Conservation (phyloP, 2,888 invertebrate species). For the Rosalia funebris region DNA sequence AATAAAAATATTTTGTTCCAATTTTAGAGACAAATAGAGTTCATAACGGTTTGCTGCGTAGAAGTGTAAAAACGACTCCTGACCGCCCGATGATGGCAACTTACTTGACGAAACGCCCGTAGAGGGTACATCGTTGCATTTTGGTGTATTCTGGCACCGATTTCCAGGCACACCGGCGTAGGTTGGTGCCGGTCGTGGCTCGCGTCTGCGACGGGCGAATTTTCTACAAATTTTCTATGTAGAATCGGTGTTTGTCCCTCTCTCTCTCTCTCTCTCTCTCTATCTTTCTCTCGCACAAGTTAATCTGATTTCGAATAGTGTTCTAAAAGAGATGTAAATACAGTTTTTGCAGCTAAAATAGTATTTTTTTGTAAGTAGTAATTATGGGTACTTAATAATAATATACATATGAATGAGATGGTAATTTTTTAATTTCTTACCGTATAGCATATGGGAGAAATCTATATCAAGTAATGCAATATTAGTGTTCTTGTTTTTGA, state of each 20-base stretch:
- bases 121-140: too few relatives aligned
- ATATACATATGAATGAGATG: conserved; percentile 51
- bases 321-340: conserved; percentile 49
- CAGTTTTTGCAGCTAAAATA: conserved; percentile 55
- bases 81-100: too few relatives aligned
- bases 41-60: too few relatives aligned
- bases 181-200: too few relatives aligned
- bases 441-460: conserved; percentile 39
- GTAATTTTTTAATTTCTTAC: conserved; percentile 48
- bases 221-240: conserved; percentile 45
- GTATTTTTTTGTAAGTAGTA: conserved; percentile 55
- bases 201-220: conserved; percentile 16
- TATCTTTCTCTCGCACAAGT: conserved; percentile 56
- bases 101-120: too few relatives aligned
- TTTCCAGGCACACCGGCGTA: too few relatives aligned
- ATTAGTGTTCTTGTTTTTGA: conserved; percentile 42
- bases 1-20: too few relatives aligned
- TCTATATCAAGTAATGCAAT: conserved; percentile 55
- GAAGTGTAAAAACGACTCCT: too few relatives aligned
- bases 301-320: conserved; percentile 41
- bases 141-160: too few relatives aligned
- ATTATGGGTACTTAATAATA: conserved; percentile 54
- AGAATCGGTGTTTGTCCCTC: conserved; percentile 48
- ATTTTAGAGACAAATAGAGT: too few relatives aligned
- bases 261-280: too few relatives aligned